Conservation (phyloP, 2,113 vertebrate species). For the Podiceps cristatus region DNA sequence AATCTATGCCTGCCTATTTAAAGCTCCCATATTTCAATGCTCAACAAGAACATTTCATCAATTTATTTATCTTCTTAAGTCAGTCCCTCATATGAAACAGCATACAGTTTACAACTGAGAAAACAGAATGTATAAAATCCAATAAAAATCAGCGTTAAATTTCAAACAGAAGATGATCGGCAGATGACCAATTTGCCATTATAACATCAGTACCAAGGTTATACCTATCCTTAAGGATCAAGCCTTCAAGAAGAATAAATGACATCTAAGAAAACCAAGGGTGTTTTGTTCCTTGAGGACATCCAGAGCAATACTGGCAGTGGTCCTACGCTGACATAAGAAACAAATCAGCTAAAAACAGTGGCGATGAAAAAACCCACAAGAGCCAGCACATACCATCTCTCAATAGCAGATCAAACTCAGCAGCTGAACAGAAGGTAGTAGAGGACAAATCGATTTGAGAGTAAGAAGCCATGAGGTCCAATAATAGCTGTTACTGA, state of each 20-base stretch:
- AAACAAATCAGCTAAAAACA: not conserved
- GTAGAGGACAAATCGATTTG: not conserved
- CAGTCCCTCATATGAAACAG: not conserved
- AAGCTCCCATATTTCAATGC: not conserved
- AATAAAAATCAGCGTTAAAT: not conserved
- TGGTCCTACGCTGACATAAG: not conserved
- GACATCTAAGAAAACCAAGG: not conserved
- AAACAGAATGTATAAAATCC: not conserved
- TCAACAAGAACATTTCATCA: not conserved
- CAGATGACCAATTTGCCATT: not conserved
- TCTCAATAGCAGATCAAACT: not conserved
- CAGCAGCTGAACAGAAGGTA: slow-evolving; percentile 18
- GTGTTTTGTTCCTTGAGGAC: not conserved
- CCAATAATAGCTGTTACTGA: not conserved
- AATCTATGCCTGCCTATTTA: not conserved
- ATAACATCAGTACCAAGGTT: not conserved
- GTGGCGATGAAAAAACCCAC: not conserved
- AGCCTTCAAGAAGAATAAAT: not conserved
- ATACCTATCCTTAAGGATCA: not conserved
- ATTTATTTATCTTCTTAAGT: not conserved
- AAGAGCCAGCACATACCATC: not conserved
- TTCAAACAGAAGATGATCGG: not conserved
- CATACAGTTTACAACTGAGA: not conserved
- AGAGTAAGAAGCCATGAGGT: not conserved
- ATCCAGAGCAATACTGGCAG: not conserved